Conservation (phyloP, 2,888 invertebrate species). For the Tillus elongatus region DNA sequence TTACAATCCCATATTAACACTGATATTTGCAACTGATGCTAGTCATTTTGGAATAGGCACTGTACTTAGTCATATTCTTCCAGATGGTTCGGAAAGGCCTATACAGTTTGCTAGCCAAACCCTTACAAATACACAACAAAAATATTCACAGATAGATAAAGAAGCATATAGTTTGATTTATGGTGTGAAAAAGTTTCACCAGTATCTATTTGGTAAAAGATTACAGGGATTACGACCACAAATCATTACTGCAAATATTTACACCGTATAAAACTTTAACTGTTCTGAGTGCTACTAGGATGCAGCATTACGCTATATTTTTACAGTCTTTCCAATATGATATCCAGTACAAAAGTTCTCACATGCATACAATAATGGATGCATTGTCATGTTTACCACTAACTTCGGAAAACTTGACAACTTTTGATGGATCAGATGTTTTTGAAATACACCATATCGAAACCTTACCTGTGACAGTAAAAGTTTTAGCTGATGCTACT, state of each 20-base stretch:
- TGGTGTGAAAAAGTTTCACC: slow-evolving; percentile 34
- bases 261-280: slow-evolving; percentile 8
- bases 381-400: slow-evolving; percentile 2
- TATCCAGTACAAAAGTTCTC: slow-evolving; percentile 8
- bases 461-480: not conserved
- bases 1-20: slow-evolving; percentile 25
- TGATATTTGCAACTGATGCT: slow-evolving; percentile 27
- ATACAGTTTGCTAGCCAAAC: slow-evolving; percentile 33
- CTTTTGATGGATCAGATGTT: not conserved
- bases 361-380: slow-evolving; percentile 5
- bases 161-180: slow-evolving; percentile 34
- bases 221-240: no score
- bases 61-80: slow-evolving; percentile 30
- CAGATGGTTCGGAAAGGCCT: slow-evolving; percentile 32
- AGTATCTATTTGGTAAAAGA: slow-evolving; percentile 35
- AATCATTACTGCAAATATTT: slow-evolving; percentile 24
- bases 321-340: slow-evolving; percentile 7
- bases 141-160: slow-evolving; percentile 26
- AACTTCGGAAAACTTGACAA: not conserved
- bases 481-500: not conserved
- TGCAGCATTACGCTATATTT: slow-evolving; percentile 9
- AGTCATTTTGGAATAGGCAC: slow-evolving; percentile 26
- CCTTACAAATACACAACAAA: slow-evolving; percentile 24
- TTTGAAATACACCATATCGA: not conserved
- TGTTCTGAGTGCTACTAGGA: slow-evolving; percentile 7